phyloP scores from a whole-genome alignment of 2,888 invertebrate genomes.

The Ormyrus thymus region DNA sequence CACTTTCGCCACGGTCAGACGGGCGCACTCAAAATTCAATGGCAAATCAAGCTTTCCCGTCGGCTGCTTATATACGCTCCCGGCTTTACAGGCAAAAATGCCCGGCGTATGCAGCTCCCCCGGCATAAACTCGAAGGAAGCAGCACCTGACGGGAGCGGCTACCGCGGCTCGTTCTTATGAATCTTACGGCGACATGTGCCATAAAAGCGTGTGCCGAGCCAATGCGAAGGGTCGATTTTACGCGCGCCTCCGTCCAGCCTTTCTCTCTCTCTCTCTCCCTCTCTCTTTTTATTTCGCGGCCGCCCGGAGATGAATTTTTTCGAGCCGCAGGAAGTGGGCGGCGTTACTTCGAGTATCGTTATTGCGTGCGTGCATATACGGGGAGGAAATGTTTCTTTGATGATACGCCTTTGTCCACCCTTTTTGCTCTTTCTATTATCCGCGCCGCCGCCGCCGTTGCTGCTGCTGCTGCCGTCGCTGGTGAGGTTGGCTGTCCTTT shows the following conservation, averaged over 20 bases:
- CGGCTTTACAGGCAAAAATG: too few relatives aligned
- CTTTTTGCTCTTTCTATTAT: slow-evolving; percentile 14
- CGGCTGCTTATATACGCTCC: too few relatives aligned
- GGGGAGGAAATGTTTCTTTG: slow-evolving; percentile 42
- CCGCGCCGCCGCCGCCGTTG: neutral
- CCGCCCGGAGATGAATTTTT: slow-evolving; percentile 6
- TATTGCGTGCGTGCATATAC: slow-evolving; percentile 14
- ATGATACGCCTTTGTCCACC: slow-evolving; percentile 36
- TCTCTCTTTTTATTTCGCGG: neutral
- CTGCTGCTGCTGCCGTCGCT: too few relatives aligned
- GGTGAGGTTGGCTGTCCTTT: neutral
- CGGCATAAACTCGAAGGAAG: slow-evolving; percentile 17
- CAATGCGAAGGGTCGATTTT: slow-evolving; percentile 31
- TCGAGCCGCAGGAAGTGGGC: slow-evolving; percentile 39
- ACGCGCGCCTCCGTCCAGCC: slow-evolving; percentile 7
- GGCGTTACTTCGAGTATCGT: slow-evolving; percentile 35
- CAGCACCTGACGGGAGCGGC: neutral
- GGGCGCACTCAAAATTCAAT: too few relatives aligned
- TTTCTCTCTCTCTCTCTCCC: neutral
- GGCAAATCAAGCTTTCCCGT: too few relatives aligned
- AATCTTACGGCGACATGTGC: slow-evolving; percentile 14
- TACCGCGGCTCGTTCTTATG: neutral
- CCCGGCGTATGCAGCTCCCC: too few relatives aligned
- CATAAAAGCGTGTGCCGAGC: slow-evolving; percentile 4
- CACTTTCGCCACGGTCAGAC: too few relatives aligned